Evolutionary conservation across 2,888 invertebrate genomes (phyloP).

Genomic region (Ormyrus rosae): DNA sequence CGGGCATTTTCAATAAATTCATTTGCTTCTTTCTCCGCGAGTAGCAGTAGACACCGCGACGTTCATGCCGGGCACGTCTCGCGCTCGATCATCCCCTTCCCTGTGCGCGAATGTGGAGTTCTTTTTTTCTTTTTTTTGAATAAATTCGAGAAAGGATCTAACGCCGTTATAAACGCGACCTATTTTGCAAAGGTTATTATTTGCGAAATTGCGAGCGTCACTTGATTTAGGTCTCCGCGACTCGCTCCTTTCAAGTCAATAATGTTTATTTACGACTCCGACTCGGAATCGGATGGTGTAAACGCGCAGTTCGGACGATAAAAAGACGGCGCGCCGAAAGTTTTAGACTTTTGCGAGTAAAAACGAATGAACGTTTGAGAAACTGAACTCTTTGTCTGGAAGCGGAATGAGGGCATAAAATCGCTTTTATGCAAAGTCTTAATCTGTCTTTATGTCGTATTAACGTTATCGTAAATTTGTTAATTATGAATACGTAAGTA

Average conservation of each 20-base stretch:
- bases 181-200: conserved; percentile 27
- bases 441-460: no score
- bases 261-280: conserved; percentile 16
- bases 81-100: neutral
- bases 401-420: no score
- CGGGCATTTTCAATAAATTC: conserved; percentile 26
- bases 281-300: neutral
- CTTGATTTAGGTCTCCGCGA: conserved; percentile 22
- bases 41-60: no score
- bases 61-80: no score
- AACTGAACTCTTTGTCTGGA: no score
- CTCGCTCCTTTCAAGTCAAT: conserved; percentile 9
- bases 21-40: no score
- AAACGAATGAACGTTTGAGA: no score
- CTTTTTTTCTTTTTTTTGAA: no score
- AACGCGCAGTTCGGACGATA: neutral
- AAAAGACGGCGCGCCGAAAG: neutral
- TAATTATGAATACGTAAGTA: no score
- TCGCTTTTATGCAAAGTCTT: no score
- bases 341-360: no score
- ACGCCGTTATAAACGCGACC: conserved; percentile 25
- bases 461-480: no score
- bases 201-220: conserved; percentile 15
- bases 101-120: neutral
- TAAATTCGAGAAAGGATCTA: neutral